phyloP scores from a whole-genome alignment of 2,888 invertebrate species.

The Apotomis capreana region DNA sequence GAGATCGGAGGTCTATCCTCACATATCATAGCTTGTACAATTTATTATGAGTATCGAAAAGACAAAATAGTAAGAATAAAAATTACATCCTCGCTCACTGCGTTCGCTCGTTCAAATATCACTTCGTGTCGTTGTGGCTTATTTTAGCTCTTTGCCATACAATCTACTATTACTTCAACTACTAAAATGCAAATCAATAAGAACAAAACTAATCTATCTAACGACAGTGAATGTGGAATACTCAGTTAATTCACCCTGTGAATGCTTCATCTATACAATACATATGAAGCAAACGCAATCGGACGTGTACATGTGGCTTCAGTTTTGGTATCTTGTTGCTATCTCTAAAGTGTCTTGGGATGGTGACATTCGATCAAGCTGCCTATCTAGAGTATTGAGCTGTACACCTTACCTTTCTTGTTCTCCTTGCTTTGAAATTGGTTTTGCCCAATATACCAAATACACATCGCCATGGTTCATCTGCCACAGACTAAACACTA shows the following conservation, averaged over 20 bases:
- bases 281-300: conserved; percentile 18
- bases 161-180: too few relatives aligned
- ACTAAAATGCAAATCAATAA: too few relatives aligned
- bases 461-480: too few relatives aligned
- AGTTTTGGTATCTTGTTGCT: conserved; percentile 33
- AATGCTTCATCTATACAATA: conserved; percentile 2
- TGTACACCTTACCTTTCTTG: neutral
- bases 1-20: too few relatives aligned
- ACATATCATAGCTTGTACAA: too few relatives aligned
- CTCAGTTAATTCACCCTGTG: neutral
- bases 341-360: conserved; percentile 25
- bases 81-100: too few relatives aligned
- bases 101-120: too few relatives aligned
- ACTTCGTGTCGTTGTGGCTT: too few relatives aligned
- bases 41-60: too few relatives aligned
- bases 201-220: neutral
- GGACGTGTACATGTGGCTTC: conserved; percentile 18
- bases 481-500: too few relatives aligned
- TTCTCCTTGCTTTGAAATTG: neutral
- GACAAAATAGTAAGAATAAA: too few relatives aligned
- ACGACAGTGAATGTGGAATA: neutral
- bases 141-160: too few relatives aligned
- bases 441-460: neutral
- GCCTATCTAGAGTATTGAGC: conserved; percentile 16
- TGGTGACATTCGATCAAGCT: conserved; percentile 24